Percentiles rank a stretch among this genome's conserved stretches.
Conservation (phyloP, 1,140 invertebrate genomes). For the Microplitis mediator region DNA sequence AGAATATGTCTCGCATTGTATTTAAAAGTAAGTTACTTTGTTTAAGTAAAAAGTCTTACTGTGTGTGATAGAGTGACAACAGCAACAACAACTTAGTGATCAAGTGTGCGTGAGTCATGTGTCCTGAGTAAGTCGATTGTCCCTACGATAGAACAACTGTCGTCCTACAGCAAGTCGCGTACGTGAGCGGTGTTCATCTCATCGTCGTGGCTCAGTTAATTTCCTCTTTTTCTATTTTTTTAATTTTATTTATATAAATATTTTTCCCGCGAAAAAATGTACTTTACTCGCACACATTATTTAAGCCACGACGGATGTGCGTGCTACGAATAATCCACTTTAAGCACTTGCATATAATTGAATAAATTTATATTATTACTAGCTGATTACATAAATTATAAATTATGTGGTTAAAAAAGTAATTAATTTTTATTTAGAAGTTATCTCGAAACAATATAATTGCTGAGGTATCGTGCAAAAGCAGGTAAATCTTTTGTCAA, state of each 20-base stretch:
- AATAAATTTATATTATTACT: slow-evolving; percentile 6
- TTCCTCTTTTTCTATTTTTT: too few relatives aligned
- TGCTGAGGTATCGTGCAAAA: background rate
- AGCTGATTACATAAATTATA: slow-evolving; percentile 15
- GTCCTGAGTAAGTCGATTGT: slow-evolving; percentile 22
- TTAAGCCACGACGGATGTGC: slow-evolving; percentile 19
- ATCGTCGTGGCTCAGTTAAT: background rate
- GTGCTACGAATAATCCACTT: slow-evolving; percentile 17
- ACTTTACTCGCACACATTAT: background rate
- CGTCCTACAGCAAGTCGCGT: slow-evolving; percentile 3
- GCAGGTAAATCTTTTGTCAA: background rate
- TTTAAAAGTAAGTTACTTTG: background rate
- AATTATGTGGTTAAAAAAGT: background rate
- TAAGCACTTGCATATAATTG: slow-evolving; percentile 18
- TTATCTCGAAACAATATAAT: background rate
- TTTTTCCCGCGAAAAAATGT: background rate
- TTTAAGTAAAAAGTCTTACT: background rate
- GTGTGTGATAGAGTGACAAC: background rate
- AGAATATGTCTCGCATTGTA: background rate
- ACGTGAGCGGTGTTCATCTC: slow-evolving; percentile 18
- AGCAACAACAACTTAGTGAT: background rate
- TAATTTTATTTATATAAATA: background rate
- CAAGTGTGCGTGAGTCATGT: slow-evolving; percentile 23
- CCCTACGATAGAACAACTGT: slow-evolving; percentile 29
- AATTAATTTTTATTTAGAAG: background rate